Evolutionary conservation across 2,113 vertebrate genomes (phyloP), one percentile per base, ranked within the genome.

Genomic region (Pipra filicauda): DNA sequence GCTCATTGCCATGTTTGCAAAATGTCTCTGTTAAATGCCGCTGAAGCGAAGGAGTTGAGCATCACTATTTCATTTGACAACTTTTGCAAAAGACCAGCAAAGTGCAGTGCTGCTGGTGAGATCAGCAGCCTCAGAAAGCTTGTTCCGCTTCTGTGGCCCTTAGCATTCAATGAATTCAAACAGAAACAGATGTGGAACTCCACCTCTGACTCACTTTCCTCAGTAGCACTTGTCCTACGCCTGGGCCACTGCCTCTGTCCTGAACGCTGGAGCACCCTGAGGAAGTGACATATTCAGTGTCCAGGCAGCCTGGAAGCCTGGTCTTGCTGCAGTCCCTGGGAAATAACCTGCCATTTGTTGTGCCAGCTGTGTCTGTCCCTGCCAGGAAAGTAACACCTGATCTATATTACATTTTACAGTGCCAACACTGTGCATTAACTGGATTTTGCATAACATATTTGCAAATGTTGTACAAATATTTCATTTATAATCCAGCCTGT

Each of bases 141-240:
- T 84, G 2, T 91, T 91, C 35, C 23, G 15, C 33, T 72, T 49
- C 30, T 12, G 0, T 39, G 35, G 39, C 33, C 70, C 27, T 55
- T 35, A 35, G 28, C 1, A 1, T 28, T 58, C 0, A 0, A 23
- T 12, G 8, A 54, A 69, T 83, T 76, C 65, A 73, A 79, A 44
- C 24, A 54, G 43, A 66, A 91, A 30, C 15, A 71, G 26, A 39
- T 0, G 1, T 66, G 72, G 57, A 77, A 31, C 24, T 78, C 30
- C 30, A 44, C 19, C 43, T 78, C 43, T 55, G 16, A 5, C 19
- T 89, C 73, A 35, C 14, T 37, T 66, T 55, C 14, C 16, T 21
- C 17, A 51, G 46, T 37, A 79, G 16, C 26, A 37, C 6, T n/a
- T 84, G 39, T 75, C 17, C 41, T 58, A 22, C 0, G 1, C 14